A percentile compares a stretch with the other conserved stretches of the same genome.
These are phyloP conservation scores for Corynorhinus townsendii DNA, from an alignment of 2,113 vertebrate genomes.

Conservation along the genomic window DNA sequence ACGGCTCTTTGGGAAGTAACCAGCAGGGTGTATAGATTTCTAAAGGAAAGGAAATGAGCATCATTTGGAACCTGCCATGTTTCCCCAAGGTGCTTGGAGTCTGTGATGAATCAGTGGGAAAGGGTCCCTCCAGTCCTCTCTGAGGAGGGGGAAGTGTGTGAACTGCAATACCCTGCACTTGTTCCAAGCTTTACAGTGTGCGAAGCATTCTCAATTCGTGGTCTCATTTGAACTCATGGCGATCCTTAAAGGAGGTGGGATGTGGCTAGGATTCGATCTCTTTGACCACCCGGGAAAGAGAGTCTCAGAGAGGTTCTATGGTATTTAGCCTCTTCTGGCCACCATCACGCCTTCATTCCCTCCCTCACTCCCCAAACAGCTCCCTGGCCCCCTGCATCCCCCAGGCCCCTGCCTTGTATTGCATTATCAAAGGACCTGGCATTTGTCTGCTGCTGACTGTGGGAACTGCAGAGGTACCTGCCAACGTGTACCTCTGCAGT, in stretches of 20 bases:
- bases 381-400: background rate
- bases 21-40: background rate
- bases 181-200: background rate
- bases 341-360: background rate
- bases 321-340: background rate
- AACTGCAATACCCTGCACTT: background rate
- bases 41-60: background rate
- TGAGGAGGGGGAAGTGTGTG: background rate
- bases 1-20: background rate
- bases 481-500: background rate
- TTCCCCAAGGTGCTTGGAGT: background rate
- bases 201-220: background rate
- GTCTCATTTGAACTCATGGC: background rate
- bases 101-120: background rate
- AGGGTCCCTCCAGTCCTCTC: background rate
- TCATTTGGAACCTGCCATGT: background rate
- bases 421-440: background rate
- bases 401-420: background rate
- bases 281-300: background rate
- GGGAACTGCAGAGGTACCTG: no score
- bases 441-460: background rate
- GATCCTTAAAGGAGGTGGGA: background rate
- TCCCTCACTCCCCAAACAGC: background rate
- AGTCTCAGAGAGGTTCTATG: background rate
- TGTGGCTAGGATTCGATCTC: background rate